Evolutionary conservation across 1,140 invertebrate species (phyloP), one percentile per base, ranked within the genome.

Genomic region (Tachypleus tridentatus): DNA sequence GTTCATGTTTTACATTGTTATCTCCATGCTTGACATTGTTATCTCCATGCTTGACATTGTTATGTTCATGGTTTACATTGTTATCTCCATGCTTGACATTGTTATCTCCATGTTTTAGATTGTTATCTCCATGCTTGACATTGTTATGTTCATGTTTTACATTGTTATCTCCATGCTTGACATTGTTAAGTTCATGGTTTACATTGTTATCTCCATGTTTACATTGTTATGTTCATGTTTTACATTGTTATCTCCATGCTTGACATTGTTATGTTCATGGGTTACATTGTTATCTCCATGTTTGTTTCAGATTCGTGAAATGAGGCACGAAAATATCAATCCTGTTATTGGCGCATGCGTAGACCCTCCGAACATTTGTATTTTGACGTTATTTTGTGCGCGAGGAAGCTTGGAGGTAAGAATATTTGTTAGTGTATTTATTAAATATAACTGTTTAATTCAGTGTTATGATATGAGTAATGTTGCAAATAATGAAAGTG

Each of bases 311-410:
- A 85, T 89, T 53, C 79, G 86, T 10, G 87, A 90, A 74, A 80
- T 91, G 4, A 82, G 87, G 1, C 89, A 93, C 72, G 89, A 92
- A 72, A 93, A 93, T 71, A 77, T 93, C 6, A 87, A 90, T 49
- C 84, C 86, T 0, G 90, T 93, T 71, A 85, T 92, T 9, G 90
- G 90, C 0, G 87, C 87, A 0, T 85, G 86, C 67, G 83, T 89
- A 3, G 89, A 93, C 66, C 82, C 83, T 57, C 83, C 83, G 0
- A 82, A 84, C 52, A 80, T 88, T 0, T 85, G 83, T 58, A 82
- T 93, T 60, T 79, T 91, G 5, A 87, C 84, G 4, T 82, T 85
- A 0, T 91, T 90, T 73, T 88, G 85, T 73, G 84, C 84, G 0
- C 76, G 87, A 58, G 87, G 87, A 0, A 87, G 86, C 63, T 73